Evolutionary conservation across 2,888 invertebrate genomes (phyloP), one percentile per base, ranked within the genome.

Genomic region (Sipunculus nudus): DNA sequence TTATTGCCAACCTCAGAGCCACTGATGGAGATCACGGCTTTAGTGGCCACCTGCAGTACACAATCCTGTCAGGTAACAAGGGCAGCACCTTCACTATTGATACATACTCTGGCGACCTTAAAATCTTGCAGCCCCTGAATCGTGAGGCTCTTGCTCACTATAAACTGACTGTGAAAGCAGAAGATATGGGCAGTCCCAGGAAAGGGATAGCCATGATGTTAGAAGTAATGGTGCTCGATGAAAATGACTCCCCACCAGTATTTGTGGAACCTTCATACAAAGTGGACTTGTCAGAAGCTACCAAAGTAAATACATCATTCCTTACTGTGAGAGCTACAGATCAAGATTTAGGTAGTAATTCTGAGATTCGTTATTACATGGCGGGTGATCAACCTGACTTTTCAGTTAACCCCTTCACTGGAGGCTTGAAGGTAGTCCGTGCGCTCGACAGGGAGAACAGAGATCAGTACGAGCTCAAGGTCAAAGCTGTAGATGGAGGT

Each of bases 41-140:
- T 59, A 74, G 78, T 61, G 78, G 81, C 21, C 71, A 67, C 53
- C 58, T 81, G 10, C 58, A 71, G 26, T 80, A 75, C 63, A 74
- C 75, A n/a, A 76, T 82, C 26, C 55, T 70, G 3, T 63, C 63
- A 2, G 96, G 96, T 1, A 96, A 96, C 82, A 92, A 93, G 78
- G 93, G 92, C n/a, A 92, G 92, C 0, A 92, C 93, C 78, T 96
- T 96, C 82, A 87, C 88, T 67, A 89, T 96, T 3, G 94, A 96
- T 82, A 90, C 93, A 0, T 91, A 92, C 73, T 92, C 93, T 0
- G 96, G 96, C 1, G 92, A 94, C 86, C 84, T 96, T 2, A 93
- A 92, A 79, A 93, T 94, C 0, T 90, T 92, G 19, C 89, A 91
- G 35, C 83, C 86, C 43, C 86, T 96, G 25, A 96, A 96, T 80